Conservation (phyloP, 2,888 invertebrate species). For the Spilarctia lutea region DNA sequence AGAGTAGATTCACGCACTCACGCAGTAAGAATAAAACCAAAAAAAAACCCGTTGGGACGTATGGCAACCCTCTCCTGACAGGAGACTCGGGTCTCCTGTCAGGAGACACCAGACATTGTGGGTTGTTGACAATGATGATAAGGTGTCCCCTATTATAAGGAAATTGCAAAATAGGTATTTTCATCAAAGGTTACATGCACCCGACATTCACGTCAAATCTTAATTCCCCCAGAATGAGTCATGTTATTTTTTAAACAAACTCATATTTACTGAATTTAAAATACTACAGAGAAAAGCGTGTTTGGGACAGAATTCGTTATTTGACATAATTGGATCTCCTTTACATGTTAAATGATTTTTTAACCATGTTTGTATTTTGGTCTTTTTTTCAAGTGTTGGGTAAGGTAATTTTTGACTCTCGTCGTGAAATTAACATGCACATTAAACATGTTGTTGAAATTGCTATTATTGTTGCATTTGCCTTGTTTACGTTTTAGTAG, state of each 20-base stretch:
- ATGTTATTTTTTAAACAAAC: slow-evolving; percentile 37
- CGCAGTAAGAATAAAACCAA: too few species aligned
- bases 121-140: too few species aligned
- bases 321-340: slow-evolving; percentile 55
- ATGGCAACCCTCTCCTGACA: too few species aligned
- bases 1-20: too few species aligned
- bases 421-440: slow-evolving; percentile 13
- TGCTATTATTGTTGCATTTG: not conserved
- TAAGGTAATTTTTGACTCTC: slow-evolving; percentile 13
- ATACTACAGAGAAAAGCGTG: slow-evolving; percentile 61
- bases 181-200: not conserved
- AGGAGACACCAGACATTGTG: too few species aligned
- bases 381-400: slow-evolving; percentile 14
- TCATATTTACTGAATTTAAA: slow-evolving; percentile 66
- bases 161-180: not conserved
- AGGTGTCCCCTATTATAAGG: not conserved
- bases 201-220: slow-evolving; percentile 4
- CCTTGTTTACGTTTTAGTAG: not conserved
- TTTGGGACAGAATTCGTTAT: slow-evolving; percentile 65
- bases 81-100: too few species aligned
- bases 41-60: too few species aligned
- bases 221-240: slow-evolving; percentile 31
- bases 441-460: not conserved
- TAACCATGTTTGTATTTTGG: slow-evolving; percentile 19
- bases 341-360: slow-evolving; percentile 46